A percentile compares a stretch with the other conserved stretches of the same genome.
phyloP scores from a whole-genome alignment of 2,797 vertebrate genomes.

The Gallinago stenura region DNA sequence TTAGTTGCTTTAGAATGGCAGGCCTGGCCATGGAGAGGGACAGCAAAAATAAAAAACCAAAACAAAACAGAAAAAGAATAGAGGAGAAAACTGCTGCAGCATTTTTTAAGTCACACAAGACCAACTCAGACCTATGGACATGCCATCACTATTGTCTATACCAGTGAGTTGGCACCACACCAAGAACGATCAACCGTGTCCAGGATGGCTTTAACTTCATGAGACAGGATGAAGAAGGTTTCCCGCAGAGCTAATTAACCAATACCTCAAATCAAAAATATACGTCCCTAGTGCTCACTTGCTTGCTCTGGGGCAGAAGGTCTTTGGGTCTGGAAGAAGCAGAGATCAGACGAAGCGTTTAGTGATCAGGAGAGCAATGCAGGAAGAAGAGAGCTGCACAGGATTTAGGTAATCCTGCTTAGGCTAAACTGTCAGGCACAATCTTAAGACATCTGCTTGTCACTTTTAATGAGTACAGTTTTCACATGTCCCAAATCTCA shows the following conservation, averaged over 20 bases:
- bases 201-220: neutral
- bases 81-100: neutral
- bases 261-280: neutral
- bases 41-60: neutral
- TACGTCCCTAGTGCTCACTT: neutral
- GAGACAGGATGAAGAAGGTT: neutral
- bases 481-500: neutral
- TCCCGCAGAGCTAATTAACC: neutral
- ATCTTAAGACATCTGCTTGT: neutral
- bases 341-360: neutral
- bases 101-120: neutral
- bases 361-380: neutral
- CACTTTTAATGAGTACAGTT: neutral
- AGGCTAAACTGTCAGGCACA: neutral
- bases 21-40: neutral
- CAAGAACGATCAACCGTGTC: neutral
- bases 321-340: neutral
- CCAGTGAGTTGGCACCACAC: accelerated
- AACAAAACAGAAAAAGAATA: neutral
- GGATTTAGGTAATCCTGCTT: neutral
- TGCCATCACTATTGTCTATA: neutral
- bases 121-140: neutral
- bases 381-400: neutral
- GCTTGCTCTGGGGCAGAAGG: neutral
- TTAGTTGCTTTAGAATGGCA: neutral